These are phyloP conservation scores for Pediacus dermestoides DNA, from an alignment of 2,888 invertebrate species.

Conservation along the genomic window DNA sequence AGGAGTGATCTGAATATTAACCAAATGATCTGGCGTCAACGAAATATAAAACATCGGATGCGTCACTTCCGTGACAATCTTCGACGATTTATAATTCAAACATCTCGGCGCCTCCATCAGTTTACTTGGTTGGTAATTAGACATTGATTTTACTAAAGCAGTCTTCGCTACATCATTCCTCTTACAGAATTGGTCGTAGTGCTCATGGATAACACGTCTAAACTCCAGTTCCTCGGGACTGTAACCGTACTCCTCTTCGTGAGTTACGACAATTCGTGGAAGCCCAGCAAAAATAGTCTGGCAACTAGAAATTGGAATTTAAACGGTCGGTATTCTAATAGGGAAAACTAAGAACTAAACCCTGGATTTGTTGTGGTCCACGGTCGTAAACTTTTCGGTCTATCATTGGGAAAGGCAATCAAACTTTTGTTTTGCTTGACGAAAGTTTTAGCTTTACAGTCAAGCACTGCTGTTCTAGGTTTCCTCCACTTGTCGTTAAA, in stretches of 20 bases:
- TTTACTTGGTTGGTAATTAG: too few relatives aligned
- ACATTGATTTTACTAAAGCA: too few relatives aligned
- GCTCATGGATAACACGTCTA: conserved; percentile 16
- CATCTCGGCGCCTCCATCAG: too few relatives aligned
- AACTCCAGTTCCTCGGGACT: conserved; percentile 24
- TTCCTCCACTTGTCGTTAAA: conserved; percentile 34
- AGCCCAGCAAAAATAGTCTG: conserved; percentile 42
- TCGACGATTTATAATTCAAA: background rate
- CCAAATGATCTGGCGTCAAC: conserved; percentile 47
- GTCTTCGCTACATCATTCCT: conserved; percentile 15
- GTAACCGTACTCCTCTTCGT: conserved; percentile 31
- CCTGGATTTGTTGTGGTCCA: conserved; percentile 32
- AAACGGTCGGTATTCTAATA: conserved; percentile 6
- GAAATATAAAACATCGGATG: conserved; percentile 33
- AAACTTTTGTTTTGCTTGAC: conserved; percentile 27
- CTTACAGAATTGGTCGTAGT: background rate
- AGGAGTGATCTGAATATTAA: conserved; percentile 46
- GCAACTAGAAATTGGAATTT: conserved; percentile 28
- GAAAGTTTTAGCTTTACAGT: conserved; percentile 20
- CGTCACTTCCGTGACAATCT: background rate
- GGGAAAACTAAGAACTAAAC: conserved; percentile 5
- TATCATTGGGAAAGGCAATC: conserved; percentile 48
- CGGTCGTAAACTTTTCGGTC: conserved; percentile 36
- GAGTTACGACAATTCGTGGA: conserved; percentile 28
- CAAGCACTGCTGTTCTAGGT: conserved; percentile 33